phyloP scores from a whole-genome alignment of 2,797 vertebrate genomes.

The Coendou prehensilis region DNA sequence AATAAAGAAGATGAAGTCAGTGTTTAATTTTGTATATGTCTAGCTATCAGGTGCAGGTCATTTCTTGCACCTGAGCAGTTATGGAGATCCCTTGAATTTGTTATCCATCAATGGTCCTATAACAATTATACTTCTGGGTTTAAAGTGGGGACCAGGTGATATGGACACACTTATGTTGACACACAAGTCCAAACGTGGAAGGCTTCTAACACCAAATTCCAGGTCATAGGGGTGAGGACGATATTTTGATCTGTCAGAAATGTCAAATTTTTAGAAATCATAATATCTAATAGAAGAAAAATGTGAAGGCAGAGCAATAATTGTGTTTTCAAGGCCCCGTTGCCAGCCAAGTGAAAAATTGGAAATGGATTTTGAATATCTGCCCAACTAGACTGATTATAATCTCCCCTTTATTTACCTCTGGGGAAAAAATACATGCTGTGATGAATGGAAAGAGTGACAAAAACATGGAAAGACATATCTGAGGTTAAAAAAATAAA shows the following conservation, averaged over 20 bases:
- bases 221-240: neutral
- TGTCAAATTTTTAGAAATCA: conserved; percentile 47
- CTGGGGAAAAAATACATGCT: neutral
- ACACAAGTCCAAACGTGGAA: neutral
- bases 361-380: conserved; percentile 61
- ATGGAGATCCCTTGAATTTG: neutral
- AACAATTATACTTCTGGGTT: neutral
- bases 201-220: neutral
- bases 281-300: neutral
- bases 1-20: neutral
- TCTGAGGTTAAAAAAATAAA: conserved; percentile 64
- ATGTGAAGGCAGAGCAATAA: neutral
- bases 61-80: neutral
- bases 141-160: neutral
- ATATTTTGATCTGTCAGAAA: neutral
- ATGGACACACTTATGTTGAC: neutral
- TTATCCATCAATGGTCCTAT: neutral
- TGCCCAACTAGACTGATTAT: conserved; percentile 16
- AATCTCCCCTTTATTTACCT: conserved; percentile 54
- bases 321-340: conserved; percentile 44
- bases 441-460: conserved; percentile 59
- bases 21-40: neutral
- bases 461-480: conserved; percentile 47
- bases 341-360: conserved; percentile 54
- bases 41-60: neutral